A percentile compares a stretch with the other conserved stretches of the same genome.
Conservation (phyloP, 2,113 vertebrate species). For the Nerophis ophidion region DNA sequence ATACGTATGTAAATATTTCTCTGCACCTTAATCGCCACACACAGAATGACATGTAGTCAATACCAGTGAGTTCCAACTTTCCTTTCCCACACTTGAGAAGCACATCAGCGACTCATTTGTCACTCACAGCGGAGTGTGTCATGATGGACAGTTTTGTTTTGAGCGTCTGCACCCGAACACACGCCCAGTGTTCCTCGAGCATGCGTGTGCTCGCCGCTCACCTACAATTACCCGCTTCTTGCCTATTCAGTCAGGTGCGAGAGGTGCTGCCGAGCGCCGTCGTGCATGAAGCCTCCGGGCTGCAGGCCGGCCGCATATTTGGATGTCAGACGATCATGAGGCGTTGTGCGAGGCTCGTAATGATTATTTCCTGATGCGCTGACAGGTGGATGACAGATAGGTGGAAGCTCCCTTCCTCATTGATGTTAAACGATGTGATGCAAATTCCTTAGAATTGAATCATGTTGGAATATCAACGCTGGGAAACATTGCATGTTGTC, state of each 20-base stretch:
- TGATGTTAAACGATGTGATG: slow-evolving; percentile 58
- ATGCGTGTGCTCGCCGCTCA: slow-evolving; percentile 37
- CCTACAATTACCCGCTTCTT: slow-evolving; percentile 57
- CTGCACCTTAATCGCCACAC: not conserved
- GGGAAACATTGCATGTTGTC: no score
- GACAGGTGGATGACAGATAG: slow-evolving; percentile 56
- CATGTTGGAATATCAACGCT: not conserved
- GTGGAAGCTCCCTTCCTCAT: slow-evolving; percentile 52
- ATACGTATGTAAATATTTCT: no score
- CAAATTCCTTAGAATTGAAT: slow-evolving; percentile 32
- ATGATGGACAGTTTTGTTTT: slow-evolving; percentile 62
- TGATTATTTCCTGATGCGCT: slow-evolving; percentile 66
- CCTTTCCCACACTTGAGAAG: slow-evolving; percentile 43
- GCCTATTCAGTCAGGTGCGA: slow-evolving; percentile 50
- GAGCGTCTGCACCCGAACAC: slow-evolving; percentile 56
- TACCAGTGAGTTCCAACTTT: not conserved
- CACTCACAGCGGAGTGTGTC: slow-evolving; percentile 20
- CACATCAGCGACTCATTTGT: slow-evolving; percentile 31
- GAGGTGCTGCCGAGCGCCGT: slow-evolving; percentile 28
- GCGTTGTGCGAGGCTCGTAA: slow-evolving; percentile 62
- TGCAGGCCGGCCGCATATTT: slow-evolving; percentile 60
- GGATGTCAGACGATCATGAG: slow-evolving; percentile 56
- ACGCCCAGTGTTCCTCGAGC: slow-evolving; percentile 44
- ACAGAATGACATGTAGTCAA: not conserved
- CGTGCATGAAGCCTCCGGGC: slow-evolving; percentile 32